Conservation (phyloP, 2,113 vertebrate genomes). For the Corvus moneduloides region DNA sequence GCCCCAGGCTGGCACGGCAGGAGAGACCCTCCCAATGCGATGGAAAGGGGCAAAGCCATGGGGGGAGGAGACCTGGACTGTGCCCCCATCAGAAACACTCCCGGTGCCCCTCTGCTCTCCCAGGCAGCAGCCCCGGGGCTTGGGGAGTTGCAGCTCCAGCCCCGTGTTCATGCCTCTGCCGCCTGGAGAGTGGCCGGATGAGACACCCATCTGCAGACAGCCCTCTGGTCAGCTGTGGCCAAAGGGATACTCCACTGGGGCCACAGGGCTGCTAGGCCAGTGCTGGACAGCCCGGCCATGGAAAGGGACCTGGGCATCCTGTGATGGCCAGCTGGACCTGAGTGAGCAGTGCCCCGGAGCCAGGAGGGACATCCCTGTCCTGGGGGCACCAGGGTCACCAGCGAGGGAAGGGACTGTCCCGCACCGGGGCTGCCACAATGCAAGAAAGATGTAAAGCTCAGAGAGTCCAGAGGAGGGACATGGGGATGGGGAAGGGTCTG, state of each 20-base stretch:
- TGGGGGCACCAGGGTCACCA: neutral
- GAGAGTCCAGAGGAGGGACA: neutral
- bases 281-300: neutral
- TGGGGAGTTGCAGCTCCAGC: neutral
- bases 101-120: accelerated
- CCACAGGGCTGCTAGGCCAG: neutral
- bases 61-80: accelerated
- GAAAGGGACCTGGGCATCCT: neutral
- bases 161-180: accelerated
- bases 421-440: too few species aligned
- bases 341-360: neutral
- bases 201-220: accelerated
- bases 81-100: neutral
- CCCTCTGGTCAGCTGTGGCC: neutral
- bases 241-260: accelerated
- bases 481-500: neutral
- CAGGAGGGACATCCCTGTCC: neutral
- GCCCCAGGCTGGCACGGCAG: neutral
- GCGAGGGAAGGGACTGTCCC: too few species aligned
- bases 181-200: accelerated
- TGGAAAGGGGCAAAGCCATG: accelerated
- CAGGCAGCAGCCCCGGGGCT: accelerated
- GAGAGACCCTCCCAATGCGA: accelerated
- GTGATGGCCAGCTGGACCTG: neutral
- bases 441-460: neutral